Evolutionary conservation across 2,888 invertebrate species (phyloP).

Genomic region (Hedya salicella): DNA sequence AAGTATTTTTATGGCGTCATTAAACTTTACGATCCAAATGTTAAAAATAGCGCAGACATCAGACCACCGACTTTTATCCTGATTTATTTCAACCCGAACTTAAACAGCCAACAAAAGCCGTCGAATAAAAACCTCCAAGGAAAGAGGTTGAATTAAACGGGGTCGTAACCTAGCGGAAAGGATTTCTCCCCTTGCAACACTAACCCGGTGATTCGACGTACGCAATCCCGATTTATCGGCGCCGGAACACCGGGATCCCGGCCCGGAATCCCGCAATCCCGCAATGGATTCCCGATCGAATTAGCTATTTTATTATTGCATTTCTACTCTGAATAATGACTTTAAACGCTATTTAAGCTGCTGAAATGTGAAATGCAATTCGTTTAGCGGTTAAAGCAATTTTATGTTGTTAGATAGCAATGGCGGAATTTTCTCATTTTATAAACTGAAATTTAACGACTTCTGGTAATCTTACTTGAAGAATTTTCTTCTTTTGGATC

Average conservation of each 20-base stretch:
- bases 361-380: conserved; percentile 29
- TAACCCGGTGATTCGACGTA: conserved; percentile 33
- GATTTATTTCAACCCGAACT: conserved; percentile 27
- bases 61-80: conserved; percentile 9
- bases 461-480: background rate
- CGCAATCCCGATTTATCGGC: conserved; percentile 41
- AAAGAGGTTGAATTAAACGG: conserved; percentile 28
- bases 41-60: background rate
- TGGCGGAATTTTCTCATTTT: background rate
- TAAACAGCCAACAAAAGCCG: conserved; percentile 18
- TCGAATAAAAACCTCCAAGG: conserved; percentile 25
- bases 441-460: background rate
- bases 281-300: conserved; percentile 37
- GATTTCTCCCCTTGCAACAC: conserved; percentile 25
- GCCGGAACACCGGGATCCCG: conserved; percentile 1
- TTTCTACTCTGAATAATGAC: conserved; percentile 41
- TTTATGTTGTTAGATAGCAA: conserved; percentile 5
- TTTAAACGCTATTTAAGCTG: conserved; percentile 37
- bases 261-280: conserved; percentile 32
- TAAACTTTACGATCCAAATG: background rate
- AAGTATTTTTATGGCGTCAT: background rate
- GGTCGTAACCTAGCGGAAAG: conserved; percentile 34
- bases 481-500: too few species aligned
- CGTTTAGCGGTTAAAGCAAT: background rate
- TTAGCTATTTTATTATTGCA: conserved; percentile 43